Percentiles rank a stretch among this genome's conserved stretches.
phyloP scores from a whole-genome alignment of 1,140 invertebrate species.

The Caenorhabditis brenneri region DNA sequence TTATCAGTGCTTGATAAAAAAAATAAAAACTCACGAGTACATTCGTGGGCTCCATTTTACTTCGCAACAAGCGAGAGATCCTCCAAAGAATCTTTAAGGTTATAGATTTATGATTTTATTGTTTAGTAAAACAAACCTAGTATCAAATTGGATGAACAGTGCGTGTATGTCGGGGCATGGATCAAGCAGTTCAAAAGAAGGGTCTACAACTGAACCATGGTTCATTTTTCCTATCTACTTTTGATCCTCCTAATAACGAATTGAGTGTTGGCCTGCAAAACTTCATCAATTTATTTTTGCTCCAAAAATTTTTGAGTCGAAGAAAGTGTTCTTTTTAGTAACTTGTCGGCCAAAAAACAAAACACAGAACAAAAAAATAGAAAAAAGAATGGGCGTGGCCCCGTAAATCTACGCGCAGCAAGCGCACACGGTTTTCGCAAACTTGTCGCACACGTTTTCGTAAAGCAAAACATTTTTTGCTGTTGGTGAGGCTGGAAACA shows the following conservation, averaged over 20 bases:
- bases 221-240: too few relatives aligned
- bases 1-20: too few relatives aligned
- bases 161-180: constrained; percentile 88
- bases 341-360: too few relatives aligned
- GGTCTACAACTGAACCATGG: constrained; percentile 72
- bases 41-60: constrained; percentile 93
- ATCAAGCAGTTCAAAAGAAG: constrained; percentile 82
- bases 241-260: too few relatives aligned
- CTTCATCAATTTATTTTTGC: too few relatives aligned
- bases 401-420: neutral
- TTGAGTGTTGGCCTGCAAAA: too few relatives aligned
- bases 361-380: neutral
- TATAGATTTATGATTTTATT: neutral
- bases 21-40: too few relatives aligned
- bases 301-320: too few relatives aligned
- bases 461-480: neutral
- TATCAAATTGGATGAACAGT: constrained; percentile 86
- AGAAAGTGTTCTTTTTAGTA: too few relatives aligned
- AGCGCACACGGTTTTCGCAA: neutral
- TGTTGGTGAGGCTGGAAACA: too few relatives aligned
- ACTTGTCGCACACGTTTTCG: neutral
- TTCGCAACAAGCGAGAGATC: constrained; percentile 79
- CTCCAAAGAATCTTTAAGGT: constrained; percentile 79
- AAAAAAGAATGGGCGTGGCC: neutral
- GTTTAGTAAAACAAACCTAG: constrained; percentile 68